These are phyloP conservation scores for Onychomys leucogaster DNA, from an alignment of 2,797 vertebrate species.

Conservation along the genomic window DNA sequence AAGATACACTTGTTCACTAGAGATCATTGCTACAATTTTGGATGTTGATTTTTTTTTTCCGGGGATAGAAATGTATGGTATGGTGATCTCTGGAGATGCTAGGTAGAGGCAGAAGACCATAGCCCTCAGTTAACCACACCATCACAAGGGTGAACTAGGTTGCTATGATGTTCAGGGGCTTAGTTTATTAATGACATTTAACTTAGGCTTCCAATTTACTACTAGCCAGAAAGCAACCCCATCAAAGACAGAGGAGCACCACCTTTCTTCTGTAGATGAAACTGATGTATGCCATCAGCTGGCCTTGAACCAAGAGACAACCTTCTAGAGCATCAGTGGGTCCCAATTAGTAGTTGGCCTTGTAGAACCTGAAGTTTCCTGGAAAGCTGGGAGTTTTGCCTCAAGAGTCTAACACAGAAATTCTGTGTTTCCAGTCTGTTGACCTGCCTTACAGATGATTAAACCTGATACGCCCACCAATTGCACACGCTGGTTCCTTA, in stretches of 20 bases:
- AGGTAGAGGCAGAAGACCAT: not conserved
- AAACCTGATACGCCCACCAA: not conserved
- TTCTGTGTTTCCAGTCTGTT: not conserved
- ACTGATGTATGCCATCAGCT: not conserved
- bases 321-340: not conserved
- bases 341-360: not conserved
- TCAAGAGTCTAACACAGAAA: not conserved
- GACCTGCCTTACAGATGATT: not conserved
- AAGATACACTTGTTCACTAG: not conserved
- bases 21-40: not conserved
- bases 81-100: no score
- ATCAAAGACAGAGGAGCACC: not conserved
- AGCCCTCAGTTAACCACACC: not conserved
- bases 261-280: not conserved
- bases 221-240: not conserved
- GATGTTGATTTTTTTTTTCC: not conserved
- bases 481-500: not conserved
- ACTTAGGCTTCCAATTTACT: not conserved
- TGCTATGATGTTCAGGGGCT: not conserved
- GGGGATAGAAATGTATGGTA: not conserved
- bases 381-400: not conserved
- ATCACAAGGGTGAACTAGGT: not conserved
- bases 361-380: not conserved
- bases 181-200: not conserved
- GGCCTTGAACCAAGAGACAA: slow-evolving; percentile 8